phyloP scores from a whole-genome alignment of 53 echinoderm and acorn worm genomes.

The Henricia sp. region DNA sequence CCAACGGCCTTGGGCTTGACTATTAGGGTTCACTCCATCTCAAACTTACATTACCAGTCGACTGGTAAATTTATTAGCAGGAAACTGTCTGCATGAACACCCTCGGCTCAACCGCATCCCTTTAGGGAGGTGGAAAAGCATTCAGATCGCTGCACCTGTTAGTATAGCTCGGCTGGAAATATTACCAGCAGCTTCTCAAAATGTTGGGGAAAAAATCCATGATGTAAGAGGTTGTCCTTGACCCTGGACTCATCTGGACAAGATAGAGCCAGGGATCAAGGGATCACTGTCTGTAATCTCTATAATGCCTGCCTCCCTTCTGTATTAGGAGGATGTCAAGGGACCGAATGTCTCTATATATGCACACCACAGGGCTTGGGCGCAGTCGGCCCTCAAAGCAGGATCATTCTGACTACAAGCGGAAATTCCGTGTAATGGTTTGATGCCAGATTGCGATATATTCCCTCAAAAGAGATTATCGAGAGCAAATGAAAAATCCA shows the following conservation, averaged over 20 bases:
- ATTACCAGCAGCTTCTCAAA: neutral
- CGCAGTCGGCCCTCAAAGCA: neutral
- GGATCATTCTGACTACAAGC: neutral
- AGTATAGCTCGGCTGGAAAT: neutral
- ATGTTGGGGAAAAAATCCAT: neutral
- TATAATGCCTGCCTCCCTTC: neutral
- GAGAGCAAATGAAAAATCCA: too few species aligned
- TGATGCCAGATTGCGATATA: neutral
- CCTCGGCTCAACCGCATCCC: too few species aligned
- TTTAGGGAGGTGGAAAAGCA: constrained; percentile 2
- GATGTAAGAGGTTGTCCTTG: constrained; percentile 17
- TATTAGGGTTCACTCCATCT: too few species aligned
- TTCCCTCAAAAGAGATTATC: too few species aligned
- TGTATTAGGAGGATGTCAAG: neutral
- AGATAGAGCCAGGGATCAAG: constrained; percentile 33
- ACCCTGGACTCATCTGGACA: constrained; percentile 23
- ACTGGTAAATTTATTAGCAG: too few species aligned
- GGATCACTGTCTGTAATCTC: constrained; percentile 25
- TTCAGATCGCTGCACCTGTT: constrained; percentile 4
- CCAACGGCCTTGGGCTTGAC: neutral
- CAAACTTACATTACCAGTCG: too few species aligned
- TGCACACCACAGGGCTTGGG: too few species aligned
- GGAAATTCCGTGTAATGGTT: constrained; percentile 32
- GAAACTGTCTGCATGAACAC: too few species aligned
- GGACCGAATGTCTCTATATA: constrained; percentile 13